Evolutionary conservation across 2,888 invertebrate genomes (phyloP), one percentile per base, ranked within the genome.

Genomic region (Ophonus ardosiacus): DNA sequence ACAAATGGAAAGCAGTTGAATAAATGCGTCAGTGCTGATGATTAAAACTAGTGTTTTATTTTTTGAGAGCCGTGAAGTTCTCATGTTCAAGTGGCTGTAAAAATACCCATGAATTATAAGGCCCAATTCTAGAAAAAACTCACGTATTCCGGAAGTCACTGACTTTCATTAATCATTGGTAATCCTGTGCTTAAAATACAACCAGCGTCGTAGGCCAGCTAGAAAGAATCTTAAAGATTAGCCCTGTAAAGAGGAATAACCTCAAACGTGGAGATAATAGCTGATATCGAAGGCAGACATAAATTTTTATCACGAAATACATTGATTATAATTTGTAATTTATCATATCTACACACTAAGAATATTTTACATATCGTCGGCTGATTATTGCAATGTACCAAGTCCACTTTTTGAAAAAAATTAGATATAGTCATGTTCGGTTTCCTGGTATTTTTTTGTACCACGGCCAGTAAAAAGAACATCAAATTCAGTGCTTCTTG

Each of bases 161-260:
- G 83, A 71, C 83, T 56, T 74, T 71, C 74, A 83, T 83, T 83
- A 57, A 83, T 83, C 83, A 83, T 83, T 83, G 74, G 74, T 83
- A 74, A 83, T 65, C 81, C 31, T 38, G 56, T 40, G 63, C 81
- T 81, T 65, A 81, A 81, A 81, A 65, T 81, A 81, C 40, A 7
- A 74, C 40, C 2, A 18, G 71, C 18, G 17, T 43, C 40, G 15
- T 4, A 17, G 15, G 43, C 40, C 5, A 43, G n/a, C 71, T 43
- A 17, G 17, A 13, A 51, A 13, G 43, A 51, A 51, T 74, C 43
- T 43, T 74, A 15, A 38, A 38, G 31, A 68, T 38, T 59, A 17
- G 5, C 15, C 59, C 17, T 59, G 7, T 6, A 59, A n/a, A 59
- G 59, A 15, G 10, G 59, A 15, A 59, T 51, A 13, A 13, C 43